These are phyloP conservation scores for Mesocentrotus franciscanus DNA, from an alignment of 53 echinoderm and acorn worm species.

Conservation along the genomic window DNA sequence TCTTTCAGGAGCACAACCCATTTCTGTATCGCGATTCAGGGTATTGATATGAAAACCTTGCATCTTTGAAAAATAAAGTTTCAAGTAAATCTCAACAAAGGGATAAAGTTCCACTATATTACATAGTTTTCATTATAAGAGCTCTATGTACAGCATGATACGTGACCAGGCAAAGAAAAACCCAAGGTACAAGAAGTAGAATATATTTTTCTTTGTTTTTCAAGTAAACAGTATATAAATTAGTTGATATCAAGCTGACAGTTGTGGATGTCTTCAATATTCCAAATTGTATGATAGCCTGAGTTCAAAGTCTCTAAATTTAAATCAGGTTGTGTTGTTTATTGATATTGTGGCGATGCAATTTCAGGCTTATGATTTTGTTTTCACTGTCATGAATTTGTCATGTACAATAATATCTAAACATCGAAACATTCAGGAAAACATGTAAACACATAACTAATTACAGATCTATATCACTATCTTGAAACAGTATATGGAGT, in stretches of 20 bases:
- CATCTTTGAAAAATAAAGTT: background rate
- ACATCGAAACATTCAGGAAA: background rate
- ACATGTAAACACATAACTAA: background rate
- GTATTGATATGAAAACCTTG: background rate
- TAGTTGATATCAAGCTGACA: background rate
- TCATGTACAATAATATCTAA: background rate
- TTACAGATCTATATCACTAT: too few relatives aligned
- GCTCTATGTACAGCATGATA: too few relatives aligned
- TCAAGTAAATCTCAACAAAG: too few relatives aligned
- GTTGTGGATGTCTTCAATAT: background rate
- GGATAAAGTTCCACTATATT: too few relatives aligned
- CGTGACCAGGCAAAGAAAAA: too few relatives aligned
- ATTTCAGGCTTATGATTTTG: background rate
- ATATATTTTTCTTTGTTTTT: background rate
- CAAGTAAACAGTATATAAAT: background rate
- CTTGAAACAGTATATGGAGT: too few relatives aligned
- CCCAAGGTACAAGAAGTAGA: background rate
- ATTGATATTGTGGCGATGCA: too few relatives aligned
- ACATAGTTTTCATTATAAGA: too few relatives aligned
- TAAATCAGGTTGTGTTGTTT: background rate
- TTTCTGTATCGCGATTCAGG: background rate
- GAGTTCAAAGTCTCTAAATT: background rate
- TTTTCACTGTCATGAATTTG: background rate
- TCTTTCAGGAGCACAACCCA: background rate
- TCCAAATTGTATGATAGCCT: background rate